Evolutionary conservation across 2,888 invertebrate genomes (phyloP).

Genomic region (Creontiades dilutus): DNA sequence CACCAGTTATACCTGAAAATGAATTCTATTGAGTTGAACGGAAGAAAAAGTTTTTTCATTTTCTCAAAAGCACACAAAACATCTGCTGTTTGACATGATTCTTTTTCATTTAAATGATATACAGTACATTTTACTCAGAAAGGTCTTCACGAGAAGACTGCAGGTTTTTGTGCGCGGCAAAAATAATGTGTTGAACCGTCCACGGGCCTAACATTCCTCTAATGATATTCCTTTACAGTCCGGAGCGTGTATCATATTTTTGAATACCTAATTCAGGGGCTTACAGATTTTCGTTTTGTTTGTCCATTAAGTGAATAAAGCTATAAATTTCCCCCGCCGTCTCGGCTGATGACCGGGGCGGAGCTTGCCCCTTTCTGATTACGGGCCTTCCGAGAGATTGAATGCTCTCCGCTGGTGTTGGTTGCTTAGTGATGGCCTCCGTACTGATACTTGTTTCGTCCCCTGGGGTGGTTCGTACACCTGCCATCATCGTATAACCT

Average conservation of each 20-base stretch:
- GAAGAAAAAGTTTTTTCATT: too few relatives aligned
- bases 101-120: too few relatives aligned
- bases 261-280: constrained; percentile 37
- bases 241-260: constrained; percentile 14
- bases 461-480: neutral
- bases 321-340: constrained; percentile 56
- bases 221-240: neutral
- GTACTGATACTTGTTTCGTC: constrained; percentile 1
- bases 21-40: too few relatives aligned
- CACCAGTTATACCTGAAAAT: too few relatives aligned
- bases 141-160: too few relatives aligned
- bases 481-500: neutral
- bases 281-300: constrained; percentile 31
- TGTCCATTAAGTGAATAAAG: constrained; percentile 68
- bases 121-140: too few relatives aligned
- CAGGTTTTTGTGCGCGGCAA: too few relatives aligned
- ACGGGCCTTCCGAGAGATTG: constrained; percentile 8
- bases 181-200: neutral
- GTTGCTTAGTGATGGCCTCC: neutral
- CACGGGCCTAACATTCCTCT: neutral
- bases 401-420: constrained; percentile 15
- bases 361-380: neutral
- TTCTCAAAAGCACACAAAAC: too few relatives aligned
- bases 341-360: neutral
- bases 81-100: too few relatives aligned